Evolutionary conservation across 2,113 vertebrate genomes (phyloP), one percentile per base, ranked within the genome.

Genomic region (Tragelaphus scriptus): DNA sequence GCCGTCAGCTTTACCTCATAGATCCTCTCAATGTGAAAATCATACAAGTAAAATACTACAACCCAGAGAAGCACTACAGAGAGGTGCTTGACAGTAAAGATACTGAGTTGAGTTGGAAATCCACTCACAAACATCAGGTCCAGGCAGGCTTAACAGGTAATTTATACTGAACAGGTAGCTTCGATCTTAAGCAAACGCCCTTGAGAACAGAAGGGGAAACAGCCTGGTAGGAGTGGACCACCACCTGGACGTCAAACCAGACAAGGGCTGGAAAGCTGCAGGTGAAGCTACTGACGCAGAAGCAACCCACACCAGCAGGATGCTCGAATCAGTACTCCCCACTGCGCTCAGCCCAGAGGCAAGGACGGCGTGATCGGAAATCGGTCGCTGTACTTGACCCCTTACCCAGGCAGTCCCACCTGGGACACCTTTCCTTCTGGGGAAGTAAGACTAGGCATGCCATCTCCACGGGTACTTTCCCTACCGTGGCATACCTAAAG

Each of bases 301-400:
- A 36, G 40, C 58, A 12, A 17, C 49, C n/a, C 49, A 36, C 5
- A 16, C 49, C 85, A 89, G 85, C 56, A 23, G 5, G 0, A 2
- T 23, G 3, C 21, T 49, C 17, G n/a, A 28, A 7, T 47, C 59
- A 0, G 23, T 1, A 1, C 85, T 17, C 68, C 65, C 61, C 9
- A 6, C 0, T 0, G 25, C 53, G n/a, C 44, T 80, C 40, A 3
- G 15, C 51, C 0, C 30, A 17, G 1, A 14, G 3, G 16, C 40
- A 26, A 44, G 84, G 88, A 30, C 1, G 13, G 47, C 17, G 30
- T 1, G 30, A 3, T 12, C 3, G 2, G 14, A 23, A 16, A 16
- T 0, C 1, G 44, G 49, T 7, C 4, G 6, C 1, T 3, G 4
- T 5, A 2, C 88, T 28, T 16, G 65, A 47, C 15, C 21, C 40